These are phyloP conservation scores for Camponotus pennsylvanicus DNA, from an alignment of 1,140 invertebrate genomes.

Conservation along the genomic window DNA sequence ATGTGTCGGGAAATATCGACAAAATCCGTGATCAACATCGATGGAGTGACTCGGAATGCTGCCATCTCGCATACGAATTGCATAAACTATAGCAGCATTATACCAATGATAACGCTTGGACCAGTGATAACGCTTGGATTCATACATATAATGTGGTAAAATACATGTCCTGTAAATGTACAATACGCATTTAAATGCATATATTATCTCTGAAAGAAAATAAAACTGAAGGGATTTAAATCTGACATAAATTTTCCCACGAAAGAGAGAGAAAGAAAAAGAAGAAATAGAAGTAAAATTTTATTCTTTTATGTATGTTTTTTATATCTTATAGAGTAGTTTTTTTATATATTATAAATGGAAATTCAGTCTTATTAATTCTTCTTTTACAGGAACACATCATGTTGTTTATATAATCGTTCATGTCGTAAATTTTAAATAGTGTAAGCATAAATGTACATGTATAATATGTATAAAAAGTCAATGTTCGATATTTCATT, in stretches of 20 bases:
- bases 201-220: neutral
- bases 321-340: neutral
- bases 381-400: conserved; percentile 13
- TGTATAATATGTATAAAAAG: neutral
- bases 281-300: neutral
- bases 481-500: conserved; percentile 33
- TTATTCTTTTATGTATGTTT: neutral
- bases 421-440: conserved; percentile 25
- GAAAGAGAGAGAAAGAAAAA: neutral
- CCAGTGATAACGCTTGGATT: conserved; percentile 20
- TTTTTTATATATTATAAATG: neutral
- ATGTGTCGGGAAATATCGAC: conserved; percentile 68
- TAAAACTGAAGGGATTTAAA: neutral
- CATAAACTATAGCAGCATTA: conserved; percentile 78
- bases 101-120: conserved; percentile 23
- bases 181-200: neutral
- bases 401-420: neutral
- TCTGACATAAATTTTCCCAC: neutral
- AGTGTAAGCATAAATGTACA: conserved; percentile 22
- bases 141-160: neutral
- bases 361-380: neutral
- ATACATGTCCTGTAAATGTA: neutral
- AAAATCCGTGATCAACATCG: conserved; percentile 79
- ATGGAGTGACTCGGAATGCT: conserved; percentile 84
- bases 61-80: conserved; percentile 83